phyloP scores from a whole-genome alignment of 2,797 vertebrate genomes.

The Buphagus erythrorhynchus region DNA sequence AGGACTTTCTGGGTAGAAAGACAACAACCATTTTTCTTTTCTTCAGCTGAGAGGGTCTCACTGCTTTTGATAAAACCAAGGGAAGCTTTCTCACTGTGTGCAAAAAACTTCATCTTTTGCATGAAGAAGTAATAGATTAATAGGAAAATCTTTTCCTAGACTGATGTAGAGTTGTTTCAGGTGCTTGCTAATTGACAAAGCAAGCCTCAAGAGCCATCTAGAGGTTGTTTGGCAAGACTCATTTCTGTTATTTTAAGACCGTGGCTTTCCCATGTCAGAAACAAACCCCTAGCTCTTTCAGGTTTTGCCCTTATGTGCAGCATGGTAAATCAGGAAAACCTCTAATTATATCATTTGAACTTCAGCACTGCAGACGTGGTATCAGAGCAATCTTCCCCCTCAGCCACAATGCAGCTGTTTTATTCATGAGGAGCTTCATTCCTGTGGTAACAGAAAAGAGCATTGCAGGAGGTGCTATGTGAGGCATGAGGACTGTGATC shows the following conservation, averaged over 20 bases:
- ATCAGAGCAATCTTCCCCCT: background rate
- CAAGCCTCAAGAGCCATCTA: conserved; percentile 70
- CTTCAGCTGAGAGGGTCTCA: background rate
- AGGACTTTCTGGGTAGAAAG: background rate
- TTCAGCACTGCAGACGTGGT: background rate
- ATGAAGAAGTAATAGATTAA: background rate
- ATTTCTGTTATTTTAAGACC: background rate
- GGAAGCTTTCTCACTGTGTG: background rate
- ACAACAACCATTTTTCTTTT: background rate
- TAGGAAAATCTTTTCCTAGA: background rate
- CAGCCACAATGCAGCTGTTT: background rate
- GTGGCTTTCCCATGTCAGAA: background rate
- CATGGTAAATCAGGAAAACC: background rate
- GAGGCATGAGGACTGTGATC: background rate
- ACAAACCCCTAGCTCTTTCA: background rate
- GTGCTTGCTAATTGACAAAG: conserved; percentile 48
- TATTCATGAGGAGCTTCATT: background rate
- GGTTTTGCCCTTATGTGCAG: background rate
- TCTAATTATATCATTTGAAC: background rate
- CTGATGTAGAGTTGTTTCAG: background rate
- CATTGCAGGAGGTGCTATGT: background rate
- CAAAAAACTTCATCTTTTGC: background rate
- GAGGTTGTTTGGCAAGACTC: conserved; percentile 45
- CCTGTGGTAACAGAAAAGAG: background rate
- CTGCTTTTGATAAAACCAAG: background rate